phyloP scores from a whole-genome alignment of 2,113 vertebrate species.

The Vidua chalybeata region DNA sequence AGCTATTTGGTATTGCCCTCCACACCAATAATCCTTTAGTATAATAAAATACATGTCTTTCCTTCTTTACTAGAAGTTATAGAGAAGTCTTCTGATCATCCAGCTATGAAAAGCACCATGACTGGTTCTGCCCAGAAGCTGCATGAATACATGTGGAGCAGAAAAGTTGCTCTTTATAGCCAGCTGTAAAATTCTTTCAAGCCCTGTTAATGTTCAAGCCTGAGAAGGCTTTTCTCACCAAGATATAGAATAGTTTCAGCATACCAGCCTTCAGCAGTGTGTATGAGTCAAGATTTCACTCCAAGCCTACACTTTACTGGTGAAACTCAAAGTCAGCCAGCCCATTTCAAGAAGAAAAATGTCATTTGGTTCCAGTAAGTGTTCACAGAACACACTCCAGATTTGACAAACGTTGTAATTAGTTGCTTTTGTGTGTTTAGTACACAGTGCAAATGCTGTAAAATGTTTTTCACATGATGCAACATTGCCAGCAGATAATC shows the following conservation, averaged over 20 bases:
- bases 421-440: conserved; percentile 52
- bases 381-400: not conserved
- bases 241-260: conserved; percentile 21
- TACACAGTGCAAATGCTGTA: conserved; percentile 28
- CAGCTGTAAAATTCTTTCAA: conserved; percentile 63
- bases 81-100: conserved; percentile 59
- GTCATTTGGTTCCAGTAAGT: not conserved
- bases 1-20: not conserved
- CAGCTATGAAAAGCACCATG: conserved; percentile 60
- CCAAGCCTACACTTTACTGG: not conserved
- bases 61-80: conserved; percentile 18
- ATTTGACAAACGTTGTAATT: conserved; percentile 38
- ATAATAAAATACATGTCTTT: conserved; percentile 24
- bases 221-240: conserved; percentile 22
- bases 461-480: conserved; percentile 53
- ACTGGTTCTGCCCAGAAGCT: conserved; percentile 65
- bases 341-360: conserved; percentile 12
- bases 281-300: not conserved
- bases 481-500: conserved; percentile 58
- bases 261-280: conserved; percentile 12
- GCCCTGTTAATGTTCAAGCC: conserved; percentile 32
- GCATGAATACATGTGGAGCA: conserved; percentile 56
- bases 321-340: conserved; percentile 3
- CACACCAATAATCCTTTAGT: not conserved
- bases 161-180: conserved; percentile 64